phyloP scores from a whole-genome alignment of 2,888 invertebrate genomes.

The Punctoribates punctum region DNA sequence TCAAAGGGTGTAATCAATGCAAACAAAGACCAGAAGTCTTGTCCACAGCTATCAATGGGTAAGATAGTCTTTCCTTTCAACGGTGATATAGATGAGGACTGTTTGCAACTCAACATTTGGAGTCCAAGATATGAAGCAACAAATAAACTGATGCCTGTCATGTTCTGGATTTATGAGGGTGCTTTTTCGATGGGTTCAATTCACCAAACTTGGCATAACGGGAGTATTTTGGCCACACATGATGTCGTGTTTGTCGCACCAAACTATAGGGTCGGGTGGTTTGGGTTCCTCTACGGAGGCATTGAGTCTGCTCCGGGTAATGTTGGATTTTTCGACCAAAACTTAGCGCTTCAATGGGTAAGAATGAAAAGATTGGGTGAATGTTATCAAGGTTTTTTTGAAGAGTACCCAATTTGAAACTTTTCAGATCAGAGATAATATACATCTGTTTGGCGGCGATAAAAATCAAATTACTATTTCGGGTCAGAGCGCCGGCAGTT shows the following conservation, averaged over 20 bases:
- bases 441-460: slow-evolving; percentile 48
- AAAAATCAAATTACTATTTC: slow-evolving; percentile 53
- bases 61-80: not conserved
- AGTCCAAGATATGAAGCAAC: not conserved
- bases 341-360: not conserved
- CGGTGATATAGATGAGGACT: not conserved
- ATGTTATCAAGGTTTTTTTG: not conserved
- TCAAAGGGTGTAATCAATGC: slow-evolving; percentile 34
- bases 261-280: not conserved
- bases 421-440: slow-evolving; percentile 48
- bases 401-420: not conserved
- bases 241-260: not conserved
- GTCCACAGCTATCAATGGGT: slow-evolving; percentile 2
- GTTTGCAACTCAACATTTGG: not conserved
- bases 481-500: slow-evolving; percentile 56
- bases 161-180: slow-evolving; percentile 48
- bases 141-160: slow-evolving; percentile 48
- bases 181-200: not conserved
- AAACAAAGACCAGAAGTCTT: not conserved
- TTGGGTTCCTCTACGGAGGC: not conserved
- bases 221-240: not conserved
- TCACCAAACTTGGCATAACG: not conserved
- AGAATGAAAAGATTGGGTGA: too few relatives aligned
- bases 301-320: not conserved
- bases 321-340: too few relatives aligned